Evolutionary conservation across 1,140 invertebrate species (phyloP), one percentile per base, ranked within the genome.

Genomic region (Drosophila mayri): DNA sequence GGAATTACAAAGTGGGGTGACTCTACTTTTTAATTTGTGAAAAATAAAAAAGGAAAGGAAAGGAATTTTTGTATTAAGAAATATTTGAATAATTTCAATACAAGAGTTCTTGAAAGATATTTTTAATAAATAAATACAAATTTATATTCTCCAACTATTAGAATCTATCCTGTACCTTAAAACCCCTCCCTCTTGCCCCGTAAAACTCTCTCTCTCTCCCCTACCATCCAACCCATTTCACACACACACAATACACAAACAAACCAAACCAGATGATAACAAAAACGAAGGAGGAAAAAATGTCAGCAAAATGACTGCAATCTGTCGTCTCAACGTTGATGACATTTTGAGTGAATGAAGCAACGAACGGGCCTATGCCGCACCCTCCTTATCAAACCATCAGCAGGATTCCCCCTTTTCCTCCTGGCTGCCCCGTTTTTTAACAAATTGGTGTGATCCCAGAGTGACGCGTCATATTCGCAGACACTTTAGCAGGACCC

Each of bases 341-440:
- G 84, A 88, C 85, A 88, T 88, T 88, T 88, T 88, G 84, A 88
- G 84, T 88, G 85, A 88, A 88, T 88, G 84, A 88, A 90, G 65
- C 65, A 72, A 72, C 68, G 65, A 46, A 28, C 84, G 80, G 79
- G 83, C 83, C 84, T 87, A 88, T 62, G 63, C 71, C 63, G 40
- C 67, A 47, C 35, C 62, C 38, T 54, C 37, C 14, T 28, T 18
- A 40, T 40, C 20, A 50, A 30, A 50, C 61, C 61, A 43, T 52
- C 43, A 46, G 38, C 43, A 46, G 38, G 32, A 20, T 12, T 16
- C 46, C 32, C 52, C 73, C 38, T 28, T 6, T 6, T 20, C 22
- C 63, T 20, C 25, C n/a, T 22, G 44, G 41, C 49, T 46, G 59
- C 46, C 46, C 64, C 65, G 76, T 86, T 86, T 86, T 87, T 87